A percentile compares a stretch with the other conserved stretches of the same genome.
Evolutionary conservation across 2,113 vertebrate genomes (phyloP).

Genomic region (Capricornis sumatraensis): DNA sequence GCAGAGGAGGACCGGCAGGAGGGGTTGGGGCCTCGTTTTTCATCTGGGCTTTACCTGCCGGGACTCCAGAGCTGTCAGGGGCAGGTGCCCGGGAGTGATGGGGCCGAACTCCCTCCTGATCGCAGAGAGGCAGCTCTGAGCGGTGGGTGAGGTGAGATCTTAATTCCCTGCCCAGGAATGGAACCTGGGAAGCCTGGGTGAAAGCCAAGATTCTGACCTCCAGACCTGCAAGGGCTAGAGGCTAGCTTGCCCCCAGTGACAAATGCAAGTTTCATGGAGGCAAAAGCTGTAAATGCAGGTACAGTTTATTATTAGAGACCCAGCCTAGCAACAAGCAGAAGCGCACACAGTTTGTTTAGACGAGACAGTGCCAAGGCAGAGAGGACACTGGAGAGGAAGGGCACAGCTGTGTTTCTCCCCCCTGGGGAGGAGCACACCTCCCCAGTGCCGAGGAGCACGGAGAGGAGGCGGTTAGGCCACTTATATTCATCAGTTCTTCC

Average conservation of each 20-base stretch:
- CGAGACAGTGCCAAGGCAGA: neutral
- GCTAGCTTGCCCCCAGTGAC: neutral
- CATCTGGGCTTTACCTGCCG: neutral
- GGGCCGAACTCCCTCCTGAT: neutral
- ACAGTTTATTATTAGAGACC: neutral
- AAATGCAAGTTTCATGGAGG: neutral
- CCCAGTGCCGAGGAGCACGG: accelerated
- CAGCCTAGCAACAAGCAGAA: neutral
- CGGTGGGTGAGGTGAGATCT: neutral
- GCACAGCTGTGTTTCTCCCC: accelerated
- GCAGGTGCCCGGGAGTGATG: accelerated
- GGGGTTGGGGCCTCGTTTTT: accelerated
- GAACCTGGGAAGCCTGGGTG: neutral
- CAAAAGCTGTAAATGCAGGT: neutral
- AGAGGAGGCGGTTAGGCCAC: neutral
- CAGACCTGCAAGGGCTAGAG: neutral
- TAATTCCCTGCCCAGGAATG: neutral
- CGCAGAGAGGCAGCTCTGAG: neutral
- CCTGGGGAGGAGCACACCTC: too few relatives aligned
- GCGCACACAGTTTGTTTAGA: neutral
- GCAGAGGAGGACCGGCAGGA: accelerated
- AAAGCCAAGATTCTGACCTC: neutral
- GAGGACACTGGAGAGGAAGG: neutral
- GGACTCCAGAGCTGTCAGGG: neutral
- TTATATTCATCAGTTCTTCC: neutral